Conservation (phyloP, 1,140 invertebrate species). For the Paraescarpia echinospica region DNA sequence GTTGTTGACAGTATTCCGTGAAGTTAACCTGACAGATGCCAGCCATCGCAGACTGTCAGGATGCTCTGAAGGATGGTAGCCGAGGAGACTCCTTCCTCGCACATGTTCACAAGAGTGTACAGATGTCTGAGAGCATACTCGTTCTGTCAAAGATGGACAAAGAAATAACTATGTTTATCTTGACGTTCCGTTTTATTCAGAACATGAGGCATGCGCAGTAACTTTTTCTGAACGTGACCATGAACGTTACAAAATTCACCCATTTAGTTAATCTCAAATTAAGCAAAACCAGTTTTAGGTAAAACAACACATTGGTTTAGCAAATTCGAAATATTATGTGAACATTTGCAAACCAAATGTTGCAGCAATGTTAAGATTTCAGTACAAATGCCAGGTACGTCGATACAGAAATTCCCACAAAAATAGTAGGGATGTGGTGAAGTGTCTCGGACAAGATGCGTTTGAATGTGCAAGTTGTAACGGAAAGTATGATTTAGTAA, state of each 20-base stretch:
- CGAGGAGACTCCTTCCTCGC: conserved; percentile 45
- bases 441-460: not conserved
- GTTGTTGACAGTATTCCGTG: not conserved
- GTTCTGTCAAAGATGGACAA: conserved; percentile 45
- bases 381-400: not conserved
- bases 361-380: not conserved
- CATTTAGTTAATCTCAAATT: not conserved
- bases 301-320: not conserved
- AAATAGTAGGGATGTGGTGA: too few species aligned
- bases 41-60: not conserved
- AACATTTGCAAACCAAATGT: not conserved
- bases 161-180: not conserved
- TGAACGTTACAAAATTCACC: not conserved
- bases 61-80: not conserved
- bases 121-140: conserved; percentile 58
- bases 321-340: too few species aligned
- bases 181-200: not conserved
- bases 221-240: not conserved
- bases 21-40: not conserved
- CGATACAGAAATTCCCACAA: not conserved
- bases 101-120: conserved; percentile 61
- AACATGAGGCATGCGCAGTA: not conserved
- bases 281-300: not conserved
- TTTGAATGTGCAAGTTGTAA: not conserved
- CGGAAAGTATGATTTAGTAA: not conserved